Base-by-base conservation (phyloP, 2,797 vertebrate species). In the Amblyopsis hoosieri region DNA sequence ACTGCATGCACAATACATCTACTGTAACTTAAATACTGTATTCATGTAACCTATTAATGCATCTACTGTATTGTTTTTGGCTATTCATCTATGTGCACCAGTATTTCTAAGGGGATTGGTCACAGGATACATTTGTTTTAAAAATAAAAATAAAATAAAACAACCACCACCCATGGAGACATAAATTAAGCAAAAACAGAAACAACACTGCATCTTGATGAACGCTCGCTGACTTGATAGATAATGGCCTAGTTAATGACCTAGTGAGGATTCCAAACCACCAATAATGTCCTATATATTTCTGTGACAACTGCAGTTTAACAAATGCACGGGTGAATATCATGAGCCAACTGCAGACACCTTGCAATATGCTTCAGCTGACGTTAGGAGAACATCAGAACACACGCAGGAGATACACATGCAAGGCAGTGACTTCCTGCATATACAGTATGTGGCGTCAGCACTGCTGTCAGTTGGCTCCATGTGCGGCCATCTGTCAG, bases 401-500 rank as follows among this genome's bases (percentile, higher is more conserved):
- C 80, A 83, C 57, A 63, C 72, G 67, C 69, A 71, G 73, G 84
- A 72, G 82, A 83, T 81, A 71, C 51, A 75, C 51, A 78, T 73
- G 78, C 80, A 77, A 69, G 81, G 82, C 74, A 72, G 78, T 74
- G 76, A 81, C 82, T 82, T 85, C 71, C 74, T 80, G 79, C 71
- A 77, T 82, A 76, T 78, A n/a, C n/a, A n/a, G n/a, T n/a, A 48
- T 8, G 78, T 78, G 69, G 72, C 80, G 85, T 89, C 87, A 88
- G 87, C 84, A 88, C 76, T 82, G 84, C 78, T 88, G 83, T 86
- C 86, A 87, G 80, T 79, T 66, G 69, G 61, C 86, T 79, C 88
- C 75, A 57, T 75, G 79, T 86, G 87, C 84, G 83, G 78, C 87
- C 87, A 90, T 87, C 85, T 87, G 87, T 90, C 89, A 89, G 80